Base-by-base conservation (phyloP, 1,140 invertebrate genomes). In the Stratiolaelaps scimitus region DNA sequence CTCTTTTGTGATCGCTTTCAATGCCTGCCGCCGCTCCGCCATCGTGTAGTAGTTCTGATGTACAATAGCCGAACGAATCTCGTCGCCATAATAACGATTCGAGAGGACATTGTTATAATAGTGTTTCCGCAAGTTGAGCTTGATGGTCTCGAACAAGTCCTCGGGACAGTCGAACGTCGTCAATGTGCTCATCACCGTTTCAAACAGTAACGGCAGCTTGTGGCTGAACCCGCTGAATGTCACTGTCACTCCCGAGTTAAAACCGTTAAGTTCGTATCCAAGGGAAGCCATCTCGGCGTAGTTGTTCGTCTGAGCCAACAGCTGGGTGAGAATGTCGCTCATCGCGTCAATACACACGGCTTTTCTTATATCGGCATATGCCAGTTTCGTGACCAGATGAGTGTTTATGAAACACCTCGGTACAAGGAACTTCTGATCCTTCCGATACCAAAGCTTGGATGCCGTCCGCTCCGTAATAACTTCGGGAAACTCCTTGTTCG, bases 141-240 rank as follows among this genome's bases (percentile, higher is more conserved):
- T 34, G 17, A 60, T 60, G 2, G 53, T 60, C 1, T 34, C 15
- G 23, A 60, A 26, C 23, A 29, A 23, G 17, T 60, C 53, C 20
- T 60, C 53, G 53, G 26, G 26, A 34, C 26, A 60, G 15, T 60
- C 53, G 15, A 60, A 60, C 15, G 26, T n/a, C 17, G 34, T 23
- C 10, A 60, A 26, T 20, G 26, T 26, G 10, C 26, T 34, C 17
- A 60, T 34, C 15, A 60, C 53, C 15, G 53, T 60, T 34, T 60
- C 53, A 23, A 60, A 60, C 23, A 60, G 23, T 34, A 60, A 23
- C 2, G 53, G 53, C 0, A 60, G 53, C 10, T 60, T 60, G 26
- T 60, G 26, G 23, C 23, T 60, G 53, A 60, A 60, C 13, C 53
- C 53, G 53, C 53, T 60, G 53, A 60, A 60, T 26, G 34, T n/a